A percentile compares a stretch with the other conserved stretches of the same genome.
Evolutionary conservation across 2,888 invertebrate species (phyloP).

Genomic region (Zygaena filipendulae): DNA sequence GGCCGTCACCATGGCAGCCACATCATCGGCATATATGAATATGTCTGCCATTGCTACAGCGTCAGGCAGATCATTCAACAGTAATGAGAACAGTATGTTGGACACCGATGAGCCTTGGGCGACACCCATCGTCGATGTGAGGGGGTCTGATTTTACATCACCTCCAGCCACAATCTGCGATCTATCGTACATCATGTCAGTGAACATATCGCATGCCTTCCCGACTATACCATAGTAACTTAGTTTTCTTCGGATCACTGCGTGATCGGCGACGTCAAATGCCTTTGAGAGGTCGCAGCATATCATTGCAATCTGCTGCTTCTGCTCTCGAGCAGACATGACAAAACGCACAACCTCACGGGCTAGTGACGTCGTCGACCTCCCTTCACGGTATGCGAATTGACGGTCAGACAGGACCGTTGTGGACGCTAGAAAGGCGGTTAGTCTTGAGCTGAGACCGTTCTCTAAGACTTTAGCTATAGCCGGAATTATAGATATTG

Average conservation of each 20-base stretch:
- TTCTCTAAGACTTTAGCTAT: slow-evolving; percentile 2
- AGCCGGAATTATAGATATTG: slow-evolving; percentile 3
- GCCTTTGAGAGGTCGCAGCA: slow-evolving; percentile 9
- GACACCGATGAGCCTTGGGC: slow-evolving; percentile 8
- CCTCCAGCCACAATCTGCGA: slow-evolving; percentile 3
- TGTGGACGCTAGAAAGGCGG: background rate
- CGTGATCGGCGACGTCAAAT: slow-evolving; percentile 8
- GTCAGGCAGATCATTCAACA: slow-evolving; percentile 4
- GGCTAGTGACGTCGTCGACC: slow-evolving; percentile 3
- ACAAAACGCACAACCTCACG: slow-evolving; percentile 1
- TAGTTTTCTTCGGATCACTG: slow-evolving; percentile 1
- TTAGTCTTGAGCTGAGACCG: background rate
- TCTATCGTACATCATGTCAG: background rate
- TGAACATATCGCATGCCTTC: background rate
- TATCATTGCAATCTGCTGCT: slow-evolving; percentile 4
- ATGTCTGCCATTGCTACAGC: background rate
- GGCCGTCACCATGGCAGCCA: background rate
- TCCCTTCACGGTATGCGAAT: slow-evolving; percentile 5
- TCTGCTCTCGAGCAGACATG: background rate
- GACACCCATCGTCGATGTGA: slow-evolving; percentile 5
- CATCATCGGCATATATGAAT: no score
- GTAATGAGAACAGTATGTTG: slow-evolving; percentile 5
- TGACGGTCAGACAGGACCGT: slow-evolving; percentile 4
- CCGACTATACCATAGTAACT: slow-evolving; percentile 4
- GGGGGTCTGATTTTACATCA: slow-evolving; percentile 1